Base-by-base conservation (phyloP, 2,113 vertebrate genomes). In the Sapajus apella region DNA sequence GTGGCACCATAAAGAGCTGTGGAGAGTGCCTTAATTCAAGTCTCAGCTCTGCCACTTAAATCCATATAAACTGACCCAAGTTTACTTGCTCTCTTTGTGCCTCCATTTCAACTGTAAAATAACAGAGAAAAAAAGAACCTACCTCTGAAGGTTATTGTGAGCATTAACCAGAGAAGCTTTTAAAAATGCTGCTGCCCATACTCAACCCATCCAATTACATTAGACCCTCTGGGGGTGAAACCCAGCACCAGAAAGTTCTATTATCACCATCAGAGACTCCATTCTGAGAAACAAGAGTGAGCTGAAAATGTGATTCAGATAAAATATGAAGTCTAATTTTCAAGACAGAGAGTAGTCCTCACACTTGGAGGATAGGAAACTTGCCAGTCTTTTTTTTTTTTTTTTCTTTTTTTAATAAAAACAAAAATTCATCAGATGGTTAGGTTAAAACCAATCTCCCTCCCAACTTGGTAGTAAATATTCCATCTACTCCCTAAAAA, bases 401-500 rank as follows among this genome's bases (percentile, higher is more conserved):
- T 64, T 64, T 3, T 58, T 56, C 30, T 56, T 64, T 64, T 30
- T 64, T 14, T 3, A 43, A 80, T 64, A 66, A 61, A 73, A 73
- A 83, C 70, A 97, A 58, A 96, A 94, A 85, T 85, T 90, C 68
- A 95, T 93, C 72, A 94, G 56, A 92, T 68, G 87, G 64, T 95
- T 47, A 76, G 14, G 87, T 70, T 95, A 85, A 87, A 87, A 95
- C 56, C 93, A 98, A 87, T 80, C 94, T 83, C 68, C 94, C 52
- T 84, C 87, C 93, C 68, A 97, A 86, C 90, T 96, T 97, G 84
- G 95, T 92, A 94, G 97, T 96, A 88, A 97, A 93, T 84, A 95
- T n/a, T 40, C 90, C 25, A 83, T 91, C 87, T 91, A 86, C 76
- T 97, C 93, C 58, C 86, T 89, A 94, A 93, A 97, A 93, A 87